Base-by-base conservation (phyloP, 2,888 invertebrate species). In the Deilephila porcellus region DNA sequence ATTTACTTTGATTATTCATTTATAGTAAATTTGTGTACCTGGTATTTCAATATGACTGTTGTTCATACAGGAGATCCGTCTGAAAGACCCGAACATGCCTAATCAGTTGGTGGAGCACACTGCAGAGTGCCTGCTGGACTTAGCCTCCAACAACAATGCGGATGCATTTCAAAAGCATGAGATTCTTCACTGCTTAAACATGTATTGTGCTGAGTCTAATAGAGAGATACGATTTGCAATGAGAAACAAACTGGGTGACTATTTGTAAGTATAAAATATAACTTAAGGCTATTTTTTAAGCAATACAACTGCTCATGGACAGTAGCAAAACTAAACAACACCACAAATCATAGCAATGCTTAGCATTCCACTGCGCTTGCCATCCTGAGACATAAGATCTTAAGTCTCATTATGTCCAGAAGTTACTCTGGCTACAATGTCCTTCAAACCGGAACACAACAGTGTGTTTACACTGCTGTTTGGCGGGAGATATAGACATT, bases 121-220 rank as follows among this genome's bases (percentile, higher is more conserved):
- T 0, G 81, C 89, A 0, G 90, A 91, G 20, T 81, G 83, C 62
- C 77, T 93, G 0, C 78, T 93, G 0, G 89, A 91, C 32, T 71
- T 93, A 63, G 88, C 89, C 0, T 88, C 89, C 0, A 82, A 81
- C 4, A 77, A 76, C 3, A 75, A 77, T 3, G 84, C 86, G 0
- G 83, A 88, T 73, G 76, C 82, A 0, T 76, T 75, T 1, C 92
- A 93, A 74, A 79, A 81, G 11, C 78, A 85, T 53, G 86, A 89
- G 72, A 87, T 91, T 11, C 79, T 93, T 0, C 84, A 86, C 74
- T 86, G 87, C 17, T 82, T 93, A 56, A 93, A 93, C 56, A 74
- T 84, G 62, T 86, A 82, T 77, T 87, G 89, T 71, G 85, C 88
- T 0, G 86, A 86, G 11, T 86, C 87, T 0, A 86, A 85, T 71